These are phyloP conservation scores for Catharus bicknelli DNA, from an alignment of 2,113 vertebrate genomes.

Conservation along the genomic window DNA sequence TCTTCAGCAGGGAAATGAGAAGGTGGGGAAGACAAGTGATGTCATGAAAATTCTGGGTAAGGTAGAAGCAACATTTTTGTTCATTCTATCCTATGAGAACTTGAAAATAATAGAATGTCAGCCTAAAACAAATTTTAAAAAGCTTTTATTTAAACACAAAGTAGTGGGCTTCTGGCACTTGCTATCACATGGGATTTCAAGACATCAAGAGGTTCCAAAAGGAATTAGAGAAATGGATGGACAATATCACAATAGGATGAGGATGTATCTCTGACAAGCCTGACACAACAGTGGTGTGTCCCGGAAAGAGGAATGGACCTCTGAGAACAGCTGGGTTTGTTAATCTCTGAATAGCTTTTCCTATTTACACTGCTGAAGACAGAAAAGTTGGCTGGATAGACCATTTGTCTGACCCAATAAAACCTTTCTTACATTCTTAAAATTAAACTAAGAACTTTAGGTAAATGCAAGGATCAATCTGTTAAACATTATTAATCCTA, in stretches of 20 bases:
- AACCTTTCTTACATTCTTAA: neutral
- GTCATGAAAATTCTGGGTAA: neutral
- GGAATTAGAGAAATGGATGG: neutral
- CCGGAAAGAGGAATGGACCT: neutral
- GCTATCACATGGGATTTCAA: neutral
- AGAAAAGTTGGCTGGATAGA: neutral
- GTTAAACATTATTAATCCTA: neutral
- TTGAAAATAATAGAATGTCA: neutral
- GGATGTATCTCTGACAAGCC: neutral
- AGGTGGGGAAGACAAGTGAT: neutral
- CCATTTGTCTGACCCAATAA: neutral
- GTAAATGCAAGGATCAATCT: neutral
- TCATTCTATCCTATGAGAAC: neutral
- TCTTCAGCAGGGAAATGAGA: neutral
- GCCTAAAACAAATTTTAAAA: neutral
- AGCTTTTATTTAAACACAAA: neutral
- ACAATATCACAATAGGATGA: neutral
- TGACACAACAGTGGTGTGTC: neutral
- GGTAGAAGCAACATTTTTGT: neutral
- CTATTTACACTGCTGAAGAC: neutral
- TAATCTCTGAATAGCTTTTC: neutral
- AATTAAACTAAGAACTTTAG: neutral
- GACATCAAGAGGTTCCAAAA: neutral
- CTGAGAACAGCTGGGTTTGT: neutral
- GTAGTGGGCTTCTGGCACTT: neutral